phyloP scores from a whole-genome alignment of 2,888 invertebrate species.

The Drosophila antonietae region DNA sequence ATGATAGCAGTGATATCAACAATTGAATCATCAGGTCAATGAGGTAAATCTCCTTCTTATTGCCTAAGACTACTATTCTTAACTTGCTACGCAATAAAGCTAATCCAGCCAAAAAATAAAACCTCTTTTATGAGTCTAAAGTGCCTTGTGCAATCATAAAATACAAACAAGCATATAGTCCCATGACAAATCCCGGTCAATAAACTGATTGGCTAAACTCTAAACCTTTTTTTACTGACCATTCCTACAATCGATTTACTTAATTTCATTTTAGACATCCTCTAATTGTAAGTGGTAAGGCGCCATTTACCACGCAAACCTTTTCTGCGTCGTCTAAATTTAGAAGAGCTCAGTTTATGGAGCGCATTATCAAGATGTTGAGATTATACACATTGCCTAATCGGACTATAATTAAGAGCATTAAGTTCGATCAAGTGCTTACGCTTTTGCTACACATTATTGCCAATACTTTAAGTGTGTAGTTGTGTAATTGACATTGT shows the following conservation, averaged over 20 bases:
- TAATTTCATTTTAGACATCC: slow-evolving; percentile 1
- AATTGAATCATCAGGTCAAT: slow-evolving; percentile 36
- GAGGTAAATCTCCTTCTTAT: background rate
- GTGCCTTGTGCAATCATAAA: slow-evolving; percentile 22
- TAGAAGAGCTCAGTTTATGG: slow-evolving; percentile 24
- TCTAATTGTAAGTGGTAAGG: slow-evolving; percentile 4
- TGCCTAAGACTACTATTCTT: background rate
- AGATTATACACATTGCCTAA: slow-evolving; percentile 45
- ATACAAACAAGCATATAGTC: slow-evolving; percentile 2
- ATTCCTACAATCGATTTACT: slow-evolving; percentile 4
- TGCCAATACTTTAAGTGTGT: background rate
- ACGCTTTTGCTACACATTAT: background rate
- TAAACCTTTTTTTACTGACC: slow-evolving; percentile 15
- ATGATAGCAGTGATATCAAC: slow-evolving; percentile 19
- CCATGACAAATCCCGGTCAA: slow-evolving; percentile 32
- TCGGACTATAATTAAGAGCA: slow-evolving; percentile 33
- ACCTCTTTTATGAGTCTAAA: slow-evolving; percentile 28
- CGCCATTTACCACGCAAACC: slow-evolving; percentile 14
- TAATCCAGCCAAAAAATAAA: slow-evolving; percentile 12
- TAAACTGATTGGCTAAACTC: slow-evolving; percentile 20
- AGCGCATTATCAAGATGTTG: slow-evolving; percentile 43
- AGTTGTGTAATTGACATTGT: background rate
- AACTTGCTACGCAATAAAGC: slow-evolving; percentile 19
- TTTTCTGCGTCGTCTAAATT: slow-evolving; percentile 27
- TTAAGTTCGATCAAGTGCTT: slow-evolving; percentile 20